phyloP scores from a whole-genome alignment of 2,797 vertebrate genomes.

The Alcedo quadribrachys region DNA sequence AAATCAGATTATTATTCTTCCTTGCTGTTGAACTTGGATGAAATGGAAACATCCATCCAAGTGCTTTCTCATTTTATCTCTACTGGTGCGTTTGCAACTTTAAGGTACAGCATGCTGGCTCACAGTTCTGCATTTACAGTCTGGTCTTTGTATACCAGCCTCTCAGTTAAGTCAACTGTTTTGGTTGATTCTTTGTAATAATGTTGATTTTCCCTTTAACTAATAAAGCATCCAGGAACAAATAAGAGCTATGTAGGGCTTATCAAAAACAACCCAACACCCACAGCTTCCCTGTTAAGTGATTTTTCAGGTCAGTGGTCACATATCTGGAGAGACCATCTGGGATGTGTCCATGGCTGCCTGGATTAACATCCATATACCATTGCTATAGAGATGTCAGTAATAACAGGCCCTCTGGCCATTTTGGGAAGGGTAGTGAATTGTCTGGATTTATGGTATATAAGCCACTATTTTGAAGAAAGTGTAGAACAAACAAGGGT shows the following conservation, averaged over 20 bases:
- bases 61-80: not conserved
- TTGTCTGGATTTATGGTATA: not conserved
- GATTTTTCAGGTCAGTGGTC: not conserved
- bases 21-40: not conserved
- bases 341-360: not conserved
- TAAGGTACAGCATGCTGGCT: not conserved
- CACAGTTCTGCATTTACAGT: not conserved
- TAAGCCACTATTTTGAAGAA: not conserved
- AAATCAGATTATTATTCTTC: not conserved
- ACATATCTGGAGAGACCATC: not conserved
- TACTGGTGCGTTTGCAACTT: not conserved
- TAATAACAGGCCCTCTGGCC: not conserved
- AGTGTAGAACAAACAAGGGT: not conserved
- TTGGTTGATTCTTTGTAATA: not conserved
- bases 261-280: not conserved
- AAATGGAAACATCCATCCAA: not conserved
- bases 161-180: accelerated
- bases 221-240: not conserved
- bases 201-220: not conserved
- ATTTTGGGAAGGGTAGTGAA: not conserved
- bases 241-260: not conserved
- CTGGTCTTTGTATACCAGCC: not conserved
- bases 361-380: accelerated
- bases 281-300: not conserved
- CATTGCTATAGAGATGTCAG: not conserved